These are phyloP conservation scores for Aphodius granarius DNA, from an alignment of 2,888 invertebrate genomes.

Conservation along the genomic window DNA sequence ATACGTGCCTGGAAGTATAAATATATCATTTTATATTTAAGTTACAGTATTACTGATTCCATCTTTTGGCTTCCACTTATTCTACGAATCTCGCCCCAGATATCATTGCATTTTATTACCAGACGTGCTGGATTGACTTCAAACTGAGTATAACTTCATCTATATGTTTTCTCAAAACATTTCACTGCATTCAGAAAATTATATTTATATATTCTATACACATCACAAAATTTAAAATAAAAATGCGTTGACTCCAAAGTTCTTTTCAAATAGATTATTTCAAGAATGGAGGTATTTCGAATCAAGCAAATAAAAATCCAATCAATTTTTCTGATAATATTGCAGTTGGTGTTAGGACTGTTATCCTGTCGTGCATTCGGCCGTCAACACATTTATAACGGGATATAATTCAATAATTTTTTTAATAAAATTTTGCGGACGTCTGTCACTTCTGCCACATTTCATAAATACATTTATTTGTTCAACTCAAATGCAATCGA, in stretches of 20 bases:
- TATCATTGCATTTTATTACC: background rate
- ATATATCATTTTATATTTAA: slow-evolving; percentile 34
- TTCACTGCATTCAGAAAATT: no score
- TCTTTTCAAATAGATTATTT: background rate
- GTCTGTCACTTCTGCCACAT: background rate
- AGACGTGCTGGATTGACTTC: background rate
- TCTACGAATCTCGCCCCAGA: background rate
- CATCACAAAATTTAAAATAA: background rate
- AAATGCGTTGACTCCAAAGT: background rate
- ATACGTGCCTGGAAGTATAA: slow-evolving; percentile 39
- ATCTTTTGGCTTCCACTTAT: background rate
- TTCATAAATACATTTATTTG: background rate
- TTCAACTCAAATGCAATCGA: background rate
- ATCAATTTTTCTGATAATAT: background rate
- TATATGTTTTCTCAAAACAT: no score
- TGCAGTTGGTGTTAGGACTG: background rate
- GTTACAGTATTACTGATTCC: slow-evolving; percentile 4
- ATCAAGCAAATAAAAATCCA: no score
- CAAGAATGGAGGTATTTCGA: no score
- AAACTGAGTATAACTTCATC: background rate
- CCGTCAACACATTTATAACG: background rate
- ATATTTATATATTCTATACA: no score
- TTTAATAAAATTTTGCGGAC: background rate
- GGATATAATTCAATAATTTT: background rate
- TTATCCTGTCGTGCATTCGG: background rate